These are phyloP conservation scores for Bungarus multicinctus DNA, from an alignment of 2,113 vertebrate genomes.

Conservation along the genomic window DNA sequence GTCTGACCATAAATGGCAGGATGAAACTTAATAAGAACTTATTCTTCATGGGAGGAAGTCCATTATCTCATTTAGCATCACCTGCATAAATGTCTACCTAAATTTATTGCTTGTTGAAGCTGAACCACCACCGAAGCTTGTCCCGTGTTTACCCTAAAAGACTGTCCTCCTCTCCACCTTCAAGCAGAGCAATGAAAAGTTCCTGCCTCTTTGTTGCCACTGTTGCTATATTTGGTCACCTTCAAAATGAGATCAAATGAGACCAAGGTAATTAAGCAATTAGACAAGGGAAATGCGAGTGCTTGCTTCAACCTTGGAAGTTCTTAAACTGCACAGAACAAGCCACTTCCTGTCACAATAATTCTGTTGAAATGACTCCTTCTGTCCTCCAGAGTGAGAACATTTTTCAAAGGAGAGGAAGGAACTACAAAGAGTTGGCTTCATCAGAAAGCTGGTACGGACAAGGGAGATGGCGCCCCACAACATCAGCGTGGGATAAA, in stretches of 20 bases:
- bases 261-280: conserved; percentile 47
- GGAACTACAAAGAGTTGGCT: neutral
- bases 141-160: neutral
- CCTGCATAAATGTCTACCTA: neutral
- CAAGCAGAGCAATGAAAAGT: conserved; percentile 17
- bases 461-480: fast-evolving
- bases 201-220: neutral
- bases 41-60: neutral
- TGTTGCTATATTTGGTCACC: conserved; percentile 33
- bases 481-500: neutral
- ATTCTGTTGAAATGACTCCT: conserved; percentile 18
- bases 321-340: conserved; percentile 17
- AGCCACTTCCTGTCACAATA: conserved; percentile 45
- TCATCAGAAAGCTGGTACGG: neutral
- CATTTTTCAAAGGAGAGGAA: neutral
- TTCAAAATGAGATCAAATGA: conserved; percentile 58
- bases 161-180: neutral
- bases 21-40: neutral
- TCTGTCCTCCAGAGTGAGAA: neutral
- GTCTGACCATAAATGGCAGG: neutral
- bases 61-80: neutral
- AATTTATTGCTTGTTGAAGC: neutral
- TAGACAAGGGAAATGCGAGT: conserved; percentile 45
- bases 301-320: conserved; percentile 41
- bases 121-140: neutral